These are phyloP conservation scores for Ceratina australensis DNA, from an alignment of 1,140 invertebrate genomes.

Conservation along the genomic window DNA sequence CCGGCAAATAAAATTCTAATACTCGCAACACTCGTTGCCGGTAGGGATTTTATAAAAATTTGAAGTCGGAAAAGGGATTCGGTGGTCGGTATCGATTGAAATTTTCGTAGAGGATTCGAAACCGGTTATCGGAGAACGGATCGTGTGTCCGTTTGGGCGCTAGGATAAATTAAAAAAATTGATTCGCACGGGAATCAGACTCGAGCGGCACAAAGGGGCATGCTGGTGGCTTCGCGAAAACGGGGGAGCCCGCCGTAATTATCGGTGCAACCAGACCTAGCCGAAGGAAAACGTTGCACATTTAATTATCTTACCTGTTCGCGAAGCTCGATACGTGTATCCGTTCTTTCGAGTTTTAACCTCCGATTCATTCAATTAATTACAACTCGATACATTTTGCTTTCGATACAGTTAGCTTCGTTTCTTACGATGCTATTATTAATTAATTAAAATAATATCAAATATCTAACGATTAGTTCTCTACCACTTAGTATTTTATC, in stretches of 20 bases:
- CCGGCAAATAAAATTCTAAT: too few relatives aligned
- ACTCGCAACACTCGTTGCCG: too few relatives aligned
- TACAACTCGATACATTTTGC: neutral
- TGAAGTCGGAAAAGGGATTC: neutral
- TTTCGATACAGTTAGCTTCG: neutral
- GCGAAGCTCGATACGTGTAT: neutral
- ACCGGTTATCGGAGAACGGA: slow-evolving; percentile 9
- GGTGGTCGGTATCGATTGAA: neutral
- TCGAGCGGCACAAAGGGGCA: slow-evolving; percentile 45
- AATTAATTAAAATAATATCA: too few relatives aligned
- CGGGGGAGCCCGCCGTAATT: slow-evolving; percentile 52
- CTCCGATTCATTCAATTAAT: neutral
- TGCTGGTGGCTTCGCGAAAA: slow-evolving; percentile 56
- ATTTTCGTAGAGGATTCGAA: neutral
- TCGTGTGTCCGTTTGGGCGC: slow-evolving; percentile 38
- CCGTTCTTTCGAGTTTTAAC: neutral
- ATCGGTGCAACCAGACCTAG: slow-evolving; percentile 36
- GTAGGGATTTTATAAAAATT: too few relatives aligned
- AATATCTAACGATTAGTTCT: too few relatives aligned
- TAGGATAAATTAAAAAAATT: slow-evolving; percentile 57
- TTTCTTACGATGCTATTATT: neutral
- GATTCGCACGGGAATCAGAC: slow-evolving; percentile 52
- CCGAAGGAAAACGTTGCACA: slow-evolving; percentile 12
- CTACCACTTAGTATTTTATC: too few relatives aligned
- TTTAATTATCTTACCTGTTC: slow-evolving; percentile 1